These are phyloP conservation scores for Fragum sueziense DNA, from an alignment of 2,888 invertebrate species.

Conservation along the genomic window DNA sequence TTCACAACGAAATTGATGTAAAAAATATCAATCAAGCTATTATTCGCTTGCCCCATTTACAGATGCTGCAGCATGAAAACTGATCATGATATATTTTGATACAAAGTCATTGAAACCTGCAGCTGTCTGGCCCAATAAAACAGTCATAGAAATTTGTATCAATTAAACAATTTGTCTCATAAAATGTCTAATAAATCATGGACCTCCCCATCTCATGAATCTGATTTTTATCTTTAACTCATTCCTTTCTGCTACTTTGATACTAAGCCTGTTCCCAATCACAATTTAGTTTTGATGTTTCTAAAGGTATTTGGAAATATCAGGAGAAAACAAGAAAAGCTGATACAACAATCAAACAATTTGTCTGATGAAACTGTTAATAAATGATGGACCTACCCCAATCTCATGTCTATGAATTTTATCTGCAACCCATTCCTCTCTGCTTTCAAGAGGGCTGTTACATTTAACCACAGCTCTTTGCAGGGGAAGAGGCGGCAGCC, in stretches of 20 bases:
- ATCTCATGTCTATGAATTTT: background rate
- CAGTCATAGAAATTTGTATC: conserved; percentile 23
- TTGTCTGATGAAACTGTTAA: conserved; percentile 16
- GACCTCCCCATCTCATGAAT: background rate
- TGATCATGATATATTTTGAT: conserved; percentile 4
- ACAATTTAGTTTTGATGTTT: too few relatives aligned
- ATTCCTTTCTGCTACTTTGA: too few relatives aligned
- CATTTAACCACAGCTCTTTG: too few relatives aligned
- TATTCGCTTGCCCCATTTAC: background rate
- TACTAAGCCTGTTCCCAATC: too few relatives aligned
- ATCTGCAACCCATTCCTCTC: background rate
- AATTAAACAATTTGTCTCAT: conserved; percentile 26
- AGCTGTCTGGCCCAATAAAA: conserved; percentile 14
- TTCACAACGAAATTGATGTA: too few relatives aligned
- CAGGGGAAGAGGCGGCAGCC: too few relatives aligned
- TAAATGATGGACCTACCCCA: conserved; percentile 14
- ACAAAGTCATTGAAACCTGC: conserved; percentile 17
- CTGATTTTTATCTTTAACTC: background rate
- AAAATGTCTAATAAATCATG: conserved; percentile 20
- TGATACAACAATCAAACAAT: conserved; percentile 24
- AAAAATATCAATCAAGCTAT: too few relatives aligned
- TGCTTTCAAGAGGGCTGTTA: too few relatives aligned
- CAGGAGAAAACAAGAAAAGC: too few relatives aligned
- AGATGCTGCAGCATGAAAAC: background rate
- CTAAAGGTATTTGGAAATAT: too few relatives aligned